Evolutionary conservation across 2,797 vertebrate genomes (phyloP).

Genomic region (Rousettus madagascariensis): DNA sequence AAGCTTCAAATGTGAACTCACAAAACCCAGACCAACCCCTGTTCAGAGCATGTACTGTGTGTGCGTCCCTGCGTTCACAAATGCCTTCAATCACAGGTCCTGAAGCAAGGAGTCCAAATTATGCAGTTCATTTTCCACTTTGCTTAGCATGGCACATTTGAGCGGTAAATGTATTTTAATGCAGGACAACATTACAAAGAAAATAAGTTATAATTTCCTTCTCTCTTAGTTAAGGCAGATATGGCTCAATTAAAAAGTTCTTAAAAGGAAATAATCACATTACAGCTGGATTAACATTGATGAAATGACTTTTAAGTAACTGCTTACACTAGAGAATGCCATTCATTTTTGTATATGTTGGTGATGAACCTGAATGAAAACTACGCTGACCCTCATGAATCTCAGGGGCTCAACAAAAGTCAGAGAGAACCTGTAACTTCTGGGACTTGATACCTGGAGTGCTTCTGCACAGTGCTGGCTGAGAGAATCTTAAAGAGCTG

Average conservation of each 20-base stretch:
- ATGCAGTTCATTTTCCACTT: not conserved
- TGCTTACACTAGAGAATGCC: not conserved
- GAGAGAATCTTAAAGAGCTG: not conserved
- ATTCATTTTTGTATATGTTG: not conserved
- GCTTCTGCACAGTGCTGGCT: not conserved
- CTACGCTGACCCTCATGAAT: not conserved
- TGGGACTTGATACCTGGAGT: slow-evolving; percentile 25
- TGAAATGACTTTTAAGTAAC: slow-evolving; percentile 4
- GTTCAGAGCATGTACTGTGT: not conserved
- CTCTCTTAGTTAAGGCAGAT: slow-evolving; percentile 12
- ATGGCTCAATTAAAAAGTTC: slow-evolving; percentile 38
- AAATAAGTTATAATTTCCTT: slow-evolving; percentile 6
- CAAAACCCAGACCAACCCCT: not conserved
- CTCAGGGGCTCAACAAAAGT: not conserved
- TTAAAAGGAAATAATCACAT: slow-evolving; percentile 5
- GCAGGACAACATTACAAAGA: not conserved
- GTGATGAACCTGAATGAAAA: slow-evolving; percentile 29
- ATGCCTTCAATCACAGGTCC: not conserved
- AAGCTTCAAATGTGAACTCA: not conserved
- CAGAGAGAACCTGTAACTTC: not conserved
- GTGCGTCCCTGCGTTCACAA: not conserved
- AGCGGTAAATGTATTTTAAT: not conserved
- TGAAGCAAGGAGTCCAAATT: not conserved
- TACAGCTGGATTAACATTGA: not conserved
- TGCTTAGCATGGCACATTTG: not conserved